Base-by-base conservation (phyloP, 2,113 vertebrate genomes). In the Uropsilus gracilis region DNA sequence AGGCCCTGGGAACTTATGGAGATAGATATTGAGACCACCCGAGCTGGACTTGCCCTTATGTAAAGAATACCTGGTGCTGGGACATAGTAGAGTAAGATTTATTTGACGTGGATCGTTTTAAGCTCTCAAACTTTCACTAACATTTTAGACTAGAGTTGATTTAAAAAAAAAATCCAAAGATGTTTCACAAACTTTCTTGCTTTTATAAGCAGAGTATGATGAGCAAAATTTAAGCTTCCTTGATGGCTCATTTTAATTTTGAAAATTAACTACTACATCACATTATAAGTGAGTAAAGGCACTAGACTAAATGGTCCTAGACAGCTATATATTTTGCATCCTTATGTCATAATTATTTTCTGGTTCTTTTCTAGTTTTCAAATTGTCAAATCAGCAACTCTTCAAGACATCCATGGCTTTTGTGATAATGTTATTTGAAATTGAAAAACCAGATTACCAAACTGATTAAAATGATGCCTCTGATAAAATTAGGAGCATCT, bases 231-330 rank as follows among this genome's bases (percentile, higher is more conserved):
- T 94, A 93, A 96, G 89, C 86, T 92, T 97, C 94, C 93, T 94
- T 86, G 86, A 95, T 93, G 93, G 83, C 44, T 97, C 83, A 93
- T 93, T 97, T 97, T 94, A 97, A 95, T 94, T 95, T 94, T 96
- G 75, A 94, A 94, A 97, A 95, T 96, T 96, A 96, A 96, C 93
- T 63, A 42, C 53, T 63, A 28, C 72, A 55, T 24, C 63, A 86
- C 44, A 76, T 84, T 90, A 89, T 89, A 94, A 89, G n/a, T 84
- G 61, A 82, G 18, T 55, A 80, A 78, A 92, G 50, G 17, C 24
- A 18, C 44, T 82, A 46, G 5, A 63, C 75, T 81, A 93, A 97
- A 64, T 94, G 50, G 59, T 86, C 39, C 14, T 59, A 83, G 63
- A 92, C 14, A 81, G 73, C 32, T 80, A 95, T 63, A 30, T 72